Base-by-base conservation (phyloP, 2,888 invertebrate genomes). In the Phortica okadai region DNA sequence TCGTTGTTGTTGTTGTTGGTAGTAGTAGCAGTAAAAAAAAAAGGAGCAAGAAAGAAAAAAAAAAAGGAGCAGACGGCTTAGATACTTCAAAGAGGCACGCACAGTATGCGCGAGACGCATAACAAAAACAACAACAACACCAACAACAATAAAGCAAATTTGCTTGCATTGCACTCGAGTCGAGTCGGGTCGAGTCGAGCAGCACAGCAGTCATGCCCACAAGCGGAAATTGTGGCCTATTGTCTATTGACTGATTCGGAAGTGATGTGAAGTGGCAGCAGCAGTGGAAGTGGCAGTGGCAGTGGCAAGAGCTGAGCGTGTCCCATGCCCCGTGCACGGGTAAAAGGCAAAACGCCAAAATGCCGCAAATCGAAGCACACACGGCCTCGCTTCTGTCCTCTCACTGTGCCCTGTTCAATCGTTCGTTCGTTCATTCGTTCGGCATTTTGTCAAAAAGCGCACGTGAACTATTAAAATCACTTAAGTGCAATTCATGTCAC, bases 391-490 rank as follows among this genome's bases (percentile, higher is more conserved):
- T 76, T 54, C 54, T 44, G 70, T 33, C 54, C 21, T 11, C 14
- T 56, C 33, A 2, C 62, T 14, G 6, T 66, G 64, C 64, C n/a
- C 4, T 10, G n/a, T 56, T 56, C 70, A 45, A 50, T 54, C 50
- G 33, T 16, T 11, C 42, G 44, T n/a, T 64, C 41, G 25, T 21
- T n/a, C 8, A 5, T 66, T 54, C 21, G 41, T 58, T 69, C 69
- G 44, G 82, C 80, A 79, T 87, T 83, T 82, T 87, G 88, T 87
- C 88, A 87, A 87, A 84, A 84, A 83, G 83, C 82, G 90, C 89
- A 90, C 89, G 90, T 89, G 90, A 89, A 89, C 89, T 88, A 89
- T 89, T 90, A 88, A 90, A 89, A 89, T 89, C 89, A 89, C 89
- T 90, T 88, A 86, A 84, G 81, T 84, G 82, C 86, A 83, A 89